phyloP scores from a whole-genome alignment of 1,140 invertebrate species.

The Drosophila seguyi region DNA sequence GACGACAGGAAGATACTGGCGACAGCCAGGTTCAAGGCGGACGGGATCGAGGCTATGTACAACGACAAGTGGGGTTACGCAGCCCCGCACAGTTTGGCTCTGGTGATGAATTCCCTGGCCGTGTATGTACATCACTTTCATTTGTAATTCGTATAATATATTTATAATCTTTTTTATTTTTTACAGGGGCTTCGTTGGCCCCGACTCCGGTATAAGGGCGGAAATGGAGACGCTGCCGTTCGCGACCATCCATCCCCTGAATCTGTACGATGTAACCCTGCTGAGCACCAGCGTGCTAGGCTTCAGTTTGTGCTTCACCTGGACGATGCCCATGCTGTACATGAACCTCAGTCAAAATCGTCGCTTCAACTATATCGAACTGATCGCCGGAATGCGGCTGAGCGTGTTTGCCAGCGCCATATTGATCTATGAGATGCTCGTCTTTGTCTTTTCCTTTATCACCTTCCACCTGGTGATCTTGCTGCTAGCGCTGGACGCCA shows the following conservation, averaged over 20 bases:
- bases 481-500: not conserved
- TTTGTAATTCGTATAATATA: not conserved
- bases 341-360: constrained; percentile 5
- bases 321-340: constrained; percentile 46
- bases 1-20: constrained; percentile 27
- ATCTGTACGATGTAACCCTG: not conserved
- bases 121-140: constrained; percentile 24
- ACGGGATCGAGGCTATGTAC: constrained; percentile 23
- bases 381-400: constrained; percentile 50
- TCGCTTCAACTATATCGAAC: constrained; percentile 43
- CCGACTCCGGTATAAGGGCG: constrained; percentile 26
- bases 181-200: constrained; percentile 37
- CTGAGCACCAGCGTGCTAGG: not conserved
- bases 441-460: constrained; percentile 3
- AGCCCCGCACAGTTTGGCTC: constrained; percentile 41
- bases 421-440: constrained; percentile 36
- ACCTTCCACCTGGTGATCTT: constrained; percentile 26
- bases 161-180: not conserved
- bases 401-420: constrained; percentile 18
- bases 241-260: constrained; percentile 21
- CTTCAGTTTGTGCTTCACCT: constrained; percentile 49
- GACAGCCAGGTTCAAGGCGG: constrained; percentile 20
- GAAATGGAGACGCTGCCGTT: constrained; percentile 37
- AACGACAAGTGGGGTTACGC: constrained; percentile 28
- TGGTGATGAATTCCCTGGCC: constrained; percentile 52